Evolutionary conservation across 1,140 invertebrate genomes (phyloP), one percentile per base, ranked within the genome.

Genomic region (Lasioglossum albipes): DNA sequence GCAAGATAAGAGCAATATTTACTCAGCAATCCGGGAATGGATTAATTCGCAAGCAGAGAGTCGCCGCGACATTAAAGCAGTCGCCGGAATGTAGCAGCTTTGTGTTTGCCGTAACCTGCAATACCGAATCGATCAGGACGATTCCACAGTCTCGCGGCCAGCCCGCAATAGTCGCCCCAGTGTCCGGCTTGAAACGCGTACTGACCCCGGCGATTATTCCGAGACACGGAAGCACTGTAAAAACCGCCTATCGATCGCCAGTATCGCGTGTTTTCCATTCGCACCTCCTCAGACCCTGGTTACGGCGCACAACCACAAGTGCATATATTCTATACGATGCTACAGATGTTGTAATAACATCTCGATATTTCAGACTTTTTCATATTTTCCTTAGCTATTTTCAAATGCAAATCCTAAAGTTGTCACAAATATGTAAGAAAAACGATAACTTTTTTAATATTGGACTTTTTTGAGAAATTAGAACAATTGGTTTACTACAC

Each of bases 181-280:
- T 42, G 73, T 73, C 70, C 49, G 31, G 49, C 66, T 66, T 36
- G n/a, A 66, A 73, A 74, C 77, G 77, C 62, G 42, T 59, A 20
- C 61, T n/a, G 18, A 66, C 36, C 36, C 69, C 10, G 18, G 49
- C 70, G 77, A 74, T 79, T 79, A 79, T 79, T 79, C 72, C 62
- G 70, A 79, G 77, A 79, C 61, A 27, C 71, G 70, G 77, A 79
- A 79, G 70, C 67, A 72, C 68, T 41, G 75, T 79, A 74, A 79
- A 72, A 57, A 61, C 70, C 22, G n/a, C 18, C 27, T 79, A 79
- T 79, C 77, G 77, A 79, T 79, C 70, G 69, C 4, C n/a, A 7
- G 18, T 54, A 73, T 73, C 59, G 70, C 59, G 62, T 67, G 31
- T 79, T 79, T 74, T 79, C 71, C 62, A 49, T 79, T 79, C 66